Base-by-base conservation (phyloP, 2,888 invertebrate genomes). In the Sesamia inferens region DNA sequence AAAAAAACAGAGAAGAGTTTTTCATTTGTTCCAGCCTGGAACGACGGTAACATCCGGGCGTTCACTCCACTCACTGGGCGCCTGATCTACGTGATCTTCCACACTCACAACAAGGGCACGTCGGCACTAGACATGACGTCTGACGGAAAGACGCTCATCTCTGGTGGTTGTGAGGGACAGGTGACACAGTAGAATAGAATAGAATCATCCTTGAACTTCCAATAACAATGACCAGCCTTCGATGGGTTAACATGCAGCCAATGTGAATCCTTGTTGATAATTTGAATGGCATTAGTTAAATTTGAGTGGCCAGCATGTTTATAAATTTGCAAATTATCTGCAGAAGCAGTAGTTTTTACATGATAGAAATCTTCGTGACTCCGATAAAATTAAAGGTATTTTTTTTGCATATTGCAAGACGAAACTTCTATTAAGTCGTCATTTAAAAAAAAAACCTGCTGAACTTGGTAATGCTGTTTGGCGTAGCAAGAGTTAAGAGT, bases 81-180 rank as follows among this genome's bases (percentile, higher is more conserved):
- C 48, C 95, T 98, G 16, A 97, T 98, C 82, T 99, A 98, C 94
- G 97, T 97, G 65, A 98, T 99, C 87, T 97, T 97, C 84, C 98
- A 98, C 95, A 98, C 99, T 1, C 99, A 99, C 91, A 98, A 98
- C 87, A 98, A 98, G 91, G 98, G 98, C 71, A 98, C 98, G 0
- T 98, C 99, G 0, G 98, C 99, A 0, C 93, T 99, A 57, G 97
- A 98, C 42, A 97, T 98, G 82, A 98, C 98, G 0, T 96, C 96
- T 5, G 97, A 97, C 85, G 98, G 98, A 1, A 95, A 95, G 22
- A 97, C 97, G 42, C 96, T 99, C 68, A 97, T 99, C 64, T 99
- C 98, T 64, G 99, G 99, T 1, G 99, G 99, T 7, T 98, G 98
- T 79, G 99, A 99, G 90, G 99, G 99, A n/a, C 98, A 99, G 96